These are phyloP conservation scores for Meteorus colon DNA, from an alignment of 2,888 invertebrate genomes.

Conservation along the genomic window DNA sequence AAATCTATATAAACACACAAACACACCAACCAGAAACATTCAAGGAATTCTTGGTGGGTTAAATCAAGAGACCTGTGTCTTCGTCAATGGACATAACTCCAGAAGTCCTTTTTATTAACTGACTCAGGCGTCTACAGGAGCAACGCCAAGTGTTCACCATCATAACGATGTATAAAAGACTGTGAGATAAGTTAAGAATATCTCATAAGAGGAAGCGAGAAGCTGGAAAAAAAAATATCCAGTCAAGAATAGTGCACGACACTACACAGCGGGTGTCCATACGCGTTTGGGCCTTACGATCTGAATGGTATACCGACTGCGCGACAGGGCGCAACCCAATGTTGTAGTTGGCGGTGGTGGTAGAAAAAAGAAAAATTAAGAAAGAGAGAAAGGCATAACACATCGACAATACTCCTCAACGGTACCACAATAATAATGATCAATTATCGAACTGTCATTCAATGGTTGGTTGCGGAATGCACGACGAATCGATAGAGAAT, in stretches of 20 bases:
- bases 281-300: slow-evolving; percentile 49
- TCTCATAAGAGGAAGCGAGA: slow-evolving; percentile 18
- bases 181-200: slow-evolving; percentile 29
- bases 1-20: background rate
- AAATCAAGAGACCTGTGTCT: slow-evolving; percentile 1
- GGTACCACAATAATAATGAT: slow-evolving; percentile 70
- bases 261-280: slow-evolving; percentile 68
- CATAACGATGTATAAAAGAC: slow-evolving; percentile 41
- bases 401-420: slow-evolving; percentile 38
- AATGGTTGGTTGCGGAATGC: slow-evolving; percentile 66
- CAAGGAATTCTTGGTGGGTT: slow-evolving; percentile 7
- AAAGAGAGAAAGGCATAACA: slow-evolving; percentile 35
- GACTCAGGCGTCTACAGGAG: slow-evolving; percentile 24
- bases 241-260: slow-evolving; percentile 62
- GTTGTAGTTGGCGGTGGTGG: background rate
- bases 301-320: slow-evolving; percentile 49
- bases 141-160: slow-evolving; percentile 19
- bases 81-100: slow-evolving; percentile 25
- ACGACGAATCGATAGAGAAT: slow-evolving; percentile 63
- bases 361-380: slow-evolving; percentile 51
- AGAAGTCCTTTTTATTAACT: slow-evolving; percentile 34
- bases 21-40: slow-evolving; percentile 57
- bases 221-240: background rate
- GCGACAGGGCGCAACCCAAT: slow-evolving; percentile 65
- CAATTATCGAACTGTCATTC: slow-evolving; percentile 72